A percentile compares a stretch with the other conserved stretches of the same genome.
Evolutionary conservation across 2,113 vertebrate genomes (phyloP).

Genomic region (Cochlearius cochlearius): DNA sequence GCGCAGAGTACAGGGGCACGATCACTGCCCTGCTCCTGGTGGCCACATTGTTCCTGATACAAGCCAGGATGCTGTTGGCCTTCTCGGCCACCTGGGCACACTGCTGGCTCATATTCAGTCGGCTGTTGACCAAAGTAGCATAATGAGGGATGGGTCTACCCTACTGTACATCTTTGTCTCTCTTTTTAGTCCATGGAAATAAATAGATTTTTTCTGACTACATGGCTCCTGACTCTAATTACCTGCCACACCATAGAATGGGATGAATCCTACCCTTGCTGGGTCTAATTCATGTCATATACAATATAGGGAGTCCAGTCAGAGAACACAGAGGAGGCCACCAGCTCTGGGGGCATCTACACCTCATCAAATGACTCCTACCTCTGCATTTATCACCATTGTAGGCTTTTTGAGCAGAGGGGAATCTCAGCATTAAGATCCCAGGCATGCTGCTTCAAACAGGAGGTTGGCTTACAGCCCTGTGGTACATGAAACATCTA

Average conservation of each 20-base stretch:
- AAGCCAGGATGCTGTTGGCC: not conserved
- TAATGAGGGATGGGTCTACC: not conserved
- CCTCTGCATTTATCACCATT: not conserved
- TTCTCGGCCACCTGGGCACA: not conserved
- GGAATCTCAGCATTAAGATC: not conserved
- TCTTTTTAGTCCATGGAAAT: not conserved
- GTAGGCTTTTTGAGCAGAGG: not conserved
- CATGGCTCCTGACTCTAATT: not conserved
- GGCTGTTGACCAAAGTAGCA: rapidly evolving
- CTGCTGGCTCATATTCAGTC: not conserved
- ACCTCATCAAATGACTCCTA: not conserved
- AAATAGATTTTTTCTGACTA: not conserved
- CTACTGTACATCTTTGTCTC: not conserved
- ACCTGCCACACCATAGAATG: not conserved
- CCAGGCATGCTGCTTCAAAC: not conserved
- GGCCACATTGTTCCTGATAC: not conserved
- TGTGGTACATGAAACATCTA: not conserved
- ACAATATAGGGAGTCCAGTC: not conserved
- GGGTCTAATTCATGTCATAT: not conserved
- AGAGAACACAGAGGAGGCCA: not conserved
- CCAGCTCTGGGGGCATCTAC: not conserved
- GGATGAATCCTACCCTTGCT: not conserved
- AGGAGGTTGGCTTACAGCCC: not conserved
- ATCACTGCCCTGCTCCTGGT: not conserved
- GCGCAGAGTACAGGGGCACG: rapidly evolving